A percentile compares a stretch with the other conserved stretches of the same genome.
These are phyloP conservation scores for Rhynchotus rufescens DNA, from an alignment of 2,797 vertebrate species.

Conservation along the genomic window DNA sequence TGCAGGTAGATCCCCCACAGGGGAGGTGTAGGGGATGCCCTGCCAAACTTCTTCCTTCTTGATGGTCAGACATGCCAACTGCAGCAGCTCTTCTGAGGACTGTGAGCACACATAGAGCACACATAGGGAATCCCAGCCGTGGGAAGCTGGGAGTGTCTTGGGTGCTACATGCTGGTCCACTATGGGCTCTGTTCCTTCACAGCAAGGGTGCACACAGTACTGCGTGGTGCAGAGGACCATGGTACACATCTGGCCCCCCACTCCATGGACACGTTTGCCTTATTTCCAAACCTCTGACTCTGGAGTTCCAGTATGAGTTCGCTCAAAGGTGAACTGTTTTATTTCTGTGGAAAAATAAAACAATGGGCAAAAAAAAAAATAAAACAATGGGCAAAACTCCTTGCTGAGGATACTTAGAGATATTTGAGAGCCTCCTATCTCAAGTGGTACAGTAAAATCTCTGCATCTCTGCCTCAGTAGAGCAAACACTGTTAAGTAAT, in stretches of 20 bases:
- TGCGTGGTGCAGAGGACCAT: fast-evolving
- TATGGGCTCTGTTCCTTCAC: background rate
- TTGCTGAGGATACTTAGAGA: background rate
- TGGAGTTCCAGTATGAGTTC: background rate
- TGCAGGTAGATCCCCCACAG: background rate
- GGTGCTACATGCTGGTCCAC: background rate
- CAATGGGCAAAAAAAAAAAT: background rate
- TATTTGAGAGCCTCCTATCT: background rate
- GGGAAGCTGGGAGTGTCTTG: background rate
- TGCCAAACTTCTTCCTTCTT: background rate
- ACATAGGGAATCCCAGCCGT: background rate
- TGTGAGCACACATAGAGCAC: background rate
- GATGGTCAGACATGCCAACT: background rate
- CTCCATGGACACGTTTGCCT: background rate
- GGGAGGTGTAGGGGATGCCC: background rate
- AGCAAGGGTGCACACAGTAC: background rate
- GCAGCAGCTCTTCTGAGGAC: background rate
- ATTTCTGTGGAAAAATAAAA: background rate
- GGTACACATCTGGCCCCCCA: fast-evolving
- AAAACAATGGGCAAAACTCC: background rate
- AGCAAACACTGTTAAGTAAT: background rate
- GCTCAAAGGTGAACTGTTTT: too few species aligned
- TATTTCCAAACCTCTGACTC: background rate
- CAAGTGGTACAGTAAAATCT: background rate
- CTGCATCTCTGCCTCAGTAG: background rate